Conservation (phyloP, 2,113 vertebrate species). For the Alexandromys fortis region DNA sequence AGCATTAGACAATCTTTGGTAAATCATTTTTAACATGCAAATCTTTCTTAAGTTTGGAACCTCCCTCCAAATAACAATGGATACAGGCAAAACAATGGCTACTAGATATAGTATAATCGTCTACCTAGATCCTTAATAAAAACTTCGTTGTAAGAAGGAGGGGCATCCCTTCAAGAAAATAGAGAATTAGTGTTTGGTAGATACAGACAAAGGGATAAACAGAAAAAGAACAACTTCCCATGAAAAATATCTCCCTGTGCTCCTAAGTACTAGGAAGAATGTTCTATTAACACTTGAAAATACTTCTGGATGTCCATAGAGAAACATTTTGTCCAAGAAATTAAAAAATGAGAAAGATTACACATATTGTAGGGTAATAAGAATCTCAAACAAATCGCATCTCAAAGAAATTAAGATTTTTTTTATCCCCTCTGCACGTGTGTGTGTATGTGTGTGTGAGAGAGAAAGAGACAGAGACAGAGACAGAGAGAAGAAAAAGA, state of each 20-base stretch:
- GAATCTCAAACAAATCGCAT: not conserved
- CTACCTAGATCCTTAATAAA: not conserved
- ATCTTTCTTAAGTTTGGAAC: constrained; percentile 16
- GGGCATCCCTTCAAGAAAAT: not conserved
- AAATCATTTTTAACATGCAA: constrained; percentile 21
- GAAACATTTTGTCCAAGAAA: not conserved
- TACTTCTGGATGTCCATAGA: constrained; percentile 11
- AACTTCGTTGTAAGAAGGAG: not conserved
- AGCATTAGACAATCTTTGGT: constrained; percentile 6
- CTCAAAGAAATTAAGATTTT: constrained; percentile 41
- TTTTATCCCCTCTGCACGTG: not conserved
- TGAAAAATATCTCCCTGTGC: not conserved
- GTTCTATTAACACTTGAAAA: constrained; percentile 12
- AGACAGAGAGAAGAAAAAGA: not conserved
- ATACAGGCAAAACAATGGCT: not conserved
- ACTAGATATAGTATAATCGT: not conserved
- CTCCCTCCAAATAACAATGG: not conserved
- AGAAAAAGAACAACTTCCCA: not conserved
- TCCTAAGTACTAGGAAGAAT: not conserved
- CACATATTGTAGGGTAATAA: not conserved
- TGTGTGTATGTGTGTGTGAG: not conserved
- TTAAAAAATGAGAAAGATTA: not conserved
- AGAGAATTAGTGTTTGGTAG: not conserved
- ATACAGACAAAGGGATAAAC: not conserved
- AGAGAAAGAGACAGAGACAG: too few species aligned